Conservation (phyloP, 2,797 vertebrate species). For the Sebastolobus alascanus region DNA sequence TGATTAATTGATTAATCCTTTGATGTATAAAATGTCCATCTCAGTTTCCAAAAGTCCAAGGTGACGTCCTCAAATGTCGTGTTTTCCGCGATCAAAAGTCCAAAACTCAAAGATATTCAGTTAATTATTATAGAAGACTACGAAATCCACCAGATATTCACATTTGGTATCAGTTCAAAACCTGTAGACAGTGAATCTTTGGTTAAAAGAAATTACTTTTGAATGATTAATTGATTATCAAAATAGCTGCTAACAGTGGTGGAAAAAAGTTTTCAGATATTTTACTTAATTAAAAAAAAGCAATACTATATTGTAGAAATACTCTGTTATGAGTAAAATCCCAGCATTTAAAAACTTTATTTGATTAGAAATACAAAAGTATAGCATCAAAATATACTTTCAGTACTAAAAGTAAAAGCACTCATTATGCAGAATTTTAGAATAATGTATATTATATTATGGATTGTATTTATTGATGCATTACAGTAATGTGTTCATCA, state of each 20-base stretch:
- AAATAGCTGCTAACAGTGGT: too few relatives aligned
- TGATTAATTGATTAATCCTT: not conserved
- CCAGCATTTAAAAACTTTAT: too few relatives aligned
- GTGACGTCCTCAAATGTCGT: not conserved
- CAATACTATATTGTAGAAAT: not conserved
- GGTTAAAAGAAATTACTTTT: not conserved
- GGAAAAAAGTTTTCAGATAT: too few relatives aligned
- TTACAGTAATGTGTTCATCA: not conserved
- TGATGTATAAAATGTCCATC: not conserved
- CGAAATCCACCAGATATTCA: not conserved
- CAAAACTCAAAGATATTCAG: not conserved
- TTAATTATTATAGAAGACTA: not conserved
- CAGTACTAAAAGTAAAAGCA: not conserved
- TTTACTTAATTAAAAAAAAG: too few relatives aligned
- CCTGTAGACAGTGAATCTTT: not conserved
- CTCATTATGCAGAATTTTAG: too few relatives aligned
- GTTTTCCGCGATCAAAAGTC: not conserved
- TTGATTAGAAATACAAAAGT: rapidly evolving
- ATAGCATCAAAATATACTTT: rapidly evolving
- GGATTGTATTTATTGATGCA: not conserved
- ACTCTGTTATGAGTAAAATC: not conserved
- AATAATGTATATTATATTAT: not conserved
- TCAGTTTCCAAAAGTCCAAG: not conserved
- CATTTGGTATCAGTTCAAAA: not conserved
- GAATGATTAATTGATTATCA: too few relatives aligned